These are phyloP conservation scores for Monodelphis domestica DNA, from an alignment of 2,797 vertebrate species.

Conservation along the genomic window DNA sequence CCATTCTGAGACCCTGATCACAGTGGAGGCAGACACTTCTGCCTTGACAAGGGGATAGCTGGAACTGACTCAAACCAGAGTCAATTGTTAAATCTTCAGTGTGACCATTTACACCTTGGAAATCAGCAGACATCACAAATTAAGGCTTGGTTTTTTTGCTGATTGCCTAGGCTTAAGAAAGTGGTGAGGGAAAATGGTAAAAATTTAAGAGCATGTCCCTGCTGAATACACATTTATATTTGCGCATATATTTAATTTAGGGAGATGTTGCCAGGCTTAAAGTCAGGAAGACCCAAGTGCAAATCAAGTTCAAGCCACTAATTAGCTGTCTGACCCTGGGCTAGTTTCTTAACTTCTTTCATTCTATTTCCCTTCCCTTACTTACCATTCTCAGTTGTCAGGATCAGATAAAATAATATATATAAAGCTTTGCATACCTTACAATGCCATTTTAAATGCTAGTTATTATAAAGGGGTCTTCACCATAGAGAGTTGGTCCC, in stretches of 20 bases:
- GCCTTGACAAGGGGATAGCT: background rate
- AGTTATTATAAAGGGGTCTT: too few relatives aligned
- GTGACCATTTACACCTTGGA: background rate
- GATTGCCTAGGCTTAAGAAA: background rate
- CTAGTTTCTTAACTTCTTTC: background rate
- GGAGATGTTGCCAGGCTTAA: background rate
- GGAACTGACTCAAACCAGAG: background rate
- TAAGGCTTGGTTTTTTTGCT: background rate
- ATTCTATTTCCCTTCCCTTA: background rate
- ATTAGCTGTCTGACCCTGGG: background rate
- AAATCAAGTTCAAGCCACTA: background rate
- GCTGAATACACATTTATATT: background rate
- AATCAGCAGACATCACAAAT: background rate
- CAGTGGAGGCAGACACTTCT: background rate
- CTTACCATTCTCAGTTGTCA: background rate
- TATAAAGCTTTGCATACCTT: background rate
- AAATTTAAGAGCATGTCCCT: background rate
- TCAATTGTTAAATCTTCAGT: background rate
- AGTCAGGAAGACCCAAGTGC: background rate
- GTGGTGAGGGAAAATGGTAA: background rate
- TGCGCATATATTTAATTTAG: background rate
- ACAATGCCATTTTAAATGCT: too few relatives aligned
- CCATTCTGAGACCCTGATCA: background rate
- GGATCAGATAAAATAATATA: background rate
- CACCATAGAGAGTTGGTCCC: background rate